Evolutionary conservation across 1,140 invertebrate species (phyloP).

Genomic region (Bombus soroeensis): DNA sequence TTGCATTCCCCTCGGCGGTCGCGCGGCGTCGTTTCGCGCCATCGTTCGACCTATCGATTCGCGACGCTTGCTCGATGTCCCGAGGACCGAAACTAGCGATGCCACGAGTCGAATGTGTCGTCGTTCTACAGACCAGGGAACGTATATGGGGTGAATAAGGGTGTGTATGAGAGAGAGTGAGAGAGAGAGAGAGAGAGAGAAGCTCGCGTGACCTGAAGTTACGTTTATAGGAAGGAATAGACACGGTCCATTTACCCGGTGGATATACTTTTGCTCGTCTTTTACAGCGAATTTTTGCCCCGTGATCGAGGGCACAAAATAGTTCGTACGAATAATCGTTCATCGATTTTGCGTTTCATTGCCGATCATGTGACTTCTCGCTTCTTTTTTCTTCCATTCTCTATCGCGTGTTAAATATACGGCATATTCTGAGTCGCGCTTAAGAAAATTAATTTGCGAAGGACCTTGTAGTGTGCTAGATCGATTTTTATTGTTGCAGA

Average conservation of each 20-base stretch:
- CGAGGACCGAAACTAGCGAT: constrained; percentile 13
- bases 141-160: not conserved
- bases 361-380: not conserved
- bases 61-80: constrained; percentile 33
- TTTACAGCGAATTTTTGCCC: constrained; percentile 21
- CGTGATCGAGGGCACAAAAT: not conserved
- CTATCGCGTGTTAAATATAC: no score
- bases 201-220: constrained; percentile 64
- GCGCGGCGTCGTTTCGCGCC: constrained; percentile 39
- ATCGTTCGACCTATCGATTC: constrained; percentile 46
- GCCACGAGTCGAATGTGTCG: constrained; percentile 39
- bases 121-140: not conserved
- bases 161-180: not conserved
- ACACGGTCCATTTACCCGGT: constrained; percentile 58
- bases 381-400: not conserved
- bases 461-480: no score
- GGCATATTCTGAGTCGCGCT: not conserved
- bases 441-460: not conserved
- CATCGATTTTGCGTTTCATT: constrained; percentile 3
- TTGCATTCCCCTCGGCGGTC: constrained; percentile 37
- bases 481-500: not conserved
- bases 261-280: constrained; percentile 39
- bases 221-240: constrained; percentile 65
- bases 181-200: not conserved
- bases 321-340: not conserved